Evolutionary conservation across 2,888 invertebrate genomes (phyloP).

Genomic region (Cremastobaeus sp.): DNA sequence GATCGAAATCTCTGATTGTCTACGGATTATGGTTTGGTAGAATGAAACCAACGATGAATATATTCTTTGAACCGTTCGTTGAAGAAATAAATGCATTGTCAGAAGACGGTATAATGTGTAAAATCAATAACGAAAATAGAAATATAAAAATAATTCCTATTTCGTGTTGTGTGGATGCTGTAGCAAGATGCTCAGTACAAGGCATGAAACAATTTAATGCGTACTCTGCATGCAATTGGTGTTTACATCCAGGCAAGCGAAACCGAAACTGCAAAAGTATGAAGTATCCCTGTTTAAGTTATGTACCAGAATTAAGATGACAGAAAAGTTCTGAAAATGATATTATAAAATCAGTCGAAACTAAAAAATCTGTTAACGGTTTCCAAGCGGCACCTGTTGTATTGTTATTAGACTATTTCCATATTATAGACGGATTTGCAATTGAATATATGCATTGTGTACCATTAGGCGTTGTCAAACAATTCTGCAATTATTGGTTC

Average conservation of each 20-base stretch:
- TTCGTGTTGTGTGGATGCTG: slow-evolving; percentile 25
- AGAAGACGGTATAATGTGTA: slow-evolving; percentile 25
- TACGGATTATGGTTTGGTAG: slow-evolving; percentile 52
- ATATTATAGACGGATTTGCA: slow-evolving; percentile 44
- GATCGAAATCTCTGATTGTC: slow-evolving; percentile 16
- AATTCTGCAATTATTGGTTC: slow-evolving; percentile 53
- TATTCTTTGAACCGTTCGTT: slow-evolving; percentile 39
- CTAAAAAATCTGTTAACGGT: slow-evolving; percentile 8
- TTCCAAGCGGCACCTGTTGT: slow-evolving; percentile 8
- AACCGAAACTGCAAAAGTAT: no score
- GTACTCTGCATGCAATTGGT: slow-evolving; percentile 51
- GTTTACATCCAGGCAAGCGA: slow-evolving; percentile 40
- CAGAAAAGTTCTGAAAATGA: neutral
- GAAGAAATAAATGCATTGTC: slow-evolving; percentile 36
- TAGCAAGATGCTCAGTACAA: slow-evolving; percentile 32
- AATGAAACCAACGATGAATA: slow-evolving; percentile 16
- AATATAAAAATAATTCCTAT: slow-evolving; percentile 27
- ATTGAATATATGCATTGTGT: slow-evolving; percentile 59
- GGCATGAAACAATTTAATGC: slow-evolving; percentile 37
- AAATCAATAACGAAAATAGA: slow-evolving; percentile 16
- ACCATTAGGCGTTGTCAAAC: slow-evolving; percentile 36
- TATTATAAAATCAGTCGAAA: neutral
- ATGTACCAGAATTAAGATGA: slow-evolving; percentile 1
- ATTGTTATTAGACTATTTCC: slow-evolving; percentile 28
- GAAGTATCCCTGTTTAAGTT: neutral